Percentiles rank a stretch among this genome's conserved stretches.
Evolutionary conservation across 2,113 vertebrate genomes (phyloP).

Genomic region (Alaudala cheleensis): DNA sequence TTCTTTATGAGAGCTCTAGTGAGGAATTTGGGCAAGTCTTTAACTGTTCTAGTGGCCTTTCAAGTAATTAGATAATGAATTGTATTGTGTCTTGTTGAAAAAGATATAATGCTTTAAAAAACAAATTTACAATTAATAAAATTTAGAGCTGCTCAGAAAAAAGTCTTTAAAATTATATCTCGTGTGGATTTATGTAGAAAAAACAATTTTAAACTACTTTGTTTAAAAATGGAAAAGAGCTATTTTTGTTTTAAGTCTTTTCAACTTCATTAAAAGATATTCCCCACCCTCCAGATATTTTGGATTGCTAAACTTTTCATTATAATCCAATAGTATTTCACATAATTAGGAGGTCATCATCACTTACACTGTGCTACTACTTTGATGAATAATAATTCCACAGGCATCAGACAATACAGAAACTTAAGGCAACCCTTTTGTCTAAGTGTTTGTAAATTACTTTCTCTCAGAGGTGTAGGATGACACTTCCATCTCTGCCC

Average conservation of each 20-base stretch:
- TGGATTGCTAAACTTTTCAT: not conserved
- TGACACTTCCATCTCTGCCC: not conserved
- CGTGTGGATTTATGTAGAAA: not conserved
- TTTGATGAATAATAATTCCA: not conserved
- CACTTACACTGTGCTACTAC: not conserved
- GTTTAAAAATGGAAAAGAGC: not conserved
- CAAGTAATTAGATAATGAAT: not conserved
- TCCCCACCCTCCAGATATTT: not conserved
- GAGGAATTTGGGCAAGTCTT: not conserved
- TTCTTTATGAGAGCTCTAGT: not conserved
- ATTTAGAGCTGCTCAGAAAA: not conserved
- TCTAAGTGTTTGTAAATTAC: not conserved
- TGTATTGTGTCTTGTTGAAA: not conserved
- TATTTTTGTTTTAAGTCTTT: not conserved
- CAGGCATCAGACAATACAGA: not conserved
- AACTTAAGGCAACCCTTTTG: not conserved
- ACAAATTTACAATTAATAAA: not conserved
- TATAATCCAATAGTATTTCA: not conserved
- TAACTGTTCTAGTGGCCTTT: not conserved
- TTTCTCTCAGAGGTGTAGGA: not conserved
- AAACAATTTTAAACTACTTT: not conserved
- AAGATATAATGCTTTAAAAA: not conserved
- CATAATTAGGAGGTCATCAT: not conserved
- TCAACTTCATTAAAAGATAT: not conserved
- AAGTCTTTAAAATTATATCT: not conserved